Conservation (phyloP, 2,113 vertebrate species). For the Recurvirostra avosetta region DNA sequence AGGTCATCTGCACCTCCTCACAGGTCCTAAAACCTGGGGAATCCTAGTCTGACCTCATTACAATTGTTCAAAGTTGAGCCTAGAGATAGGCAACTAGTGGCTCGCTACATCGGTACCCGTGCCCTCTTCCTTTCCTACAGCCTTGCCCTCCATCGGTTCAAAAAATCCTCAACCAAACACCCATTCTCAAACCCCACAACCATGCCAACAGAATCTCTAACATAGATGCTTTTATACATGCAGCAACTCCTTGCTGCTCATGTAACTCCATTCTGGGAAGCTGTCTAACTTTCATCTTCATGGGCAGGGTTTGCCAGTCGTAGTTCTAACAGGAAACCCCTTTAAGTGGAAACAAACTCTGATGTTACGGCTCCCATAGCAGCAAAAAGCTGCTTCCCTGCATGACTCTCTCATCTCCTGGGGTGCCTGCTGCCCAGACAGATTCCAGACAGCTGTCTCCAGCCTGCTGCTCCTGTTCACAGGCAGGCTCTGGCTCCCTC, state of each 20-base stretch:
- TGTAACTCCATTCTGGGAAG: not conserved
- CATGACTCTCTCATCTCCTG: conserved; percentile 37
- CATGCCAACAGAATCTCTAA: not conserved
- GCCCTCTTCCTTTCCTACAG: not conserved
- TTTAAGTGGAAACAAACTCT: conserved; percentile 24
- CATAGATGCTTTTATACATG: not conserved
- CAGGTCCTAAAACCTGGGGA: not conserved
- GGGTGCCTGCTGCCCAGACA: conserved; percentile 56
- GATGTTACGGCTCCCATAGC: not conserved
- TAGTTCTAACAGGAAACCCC: conserved; percentile 4
- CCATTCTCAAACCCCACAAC: not conserved
- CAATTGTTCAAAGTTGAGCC: not conserved
- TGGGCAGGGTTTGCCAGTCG: not conserved
- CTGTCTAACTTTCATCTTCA: not conserved
- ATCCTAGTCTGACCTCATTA: not conserved
- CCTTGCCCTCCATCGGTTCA: not conserved
- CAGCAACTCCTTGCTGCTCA: not conserved
- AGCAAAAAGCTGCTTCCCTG: conserved; percentile 49
- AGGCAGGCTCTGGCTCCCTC: conserved; percentile 44
- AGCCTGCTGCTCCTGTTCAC: conserved; percentile 54
- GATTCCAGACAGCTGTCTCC: conserved; percentile 63
- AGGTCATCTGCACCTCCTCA: not conserved
- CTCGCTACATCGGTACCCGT: not conserved
- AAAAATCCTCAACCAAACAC: not conserved
- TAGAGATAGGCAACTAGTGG: not conserved